Base-by-base conservation (phyloP, 2,888 invertebrate species). In the Mantis religiosa region DNA sequence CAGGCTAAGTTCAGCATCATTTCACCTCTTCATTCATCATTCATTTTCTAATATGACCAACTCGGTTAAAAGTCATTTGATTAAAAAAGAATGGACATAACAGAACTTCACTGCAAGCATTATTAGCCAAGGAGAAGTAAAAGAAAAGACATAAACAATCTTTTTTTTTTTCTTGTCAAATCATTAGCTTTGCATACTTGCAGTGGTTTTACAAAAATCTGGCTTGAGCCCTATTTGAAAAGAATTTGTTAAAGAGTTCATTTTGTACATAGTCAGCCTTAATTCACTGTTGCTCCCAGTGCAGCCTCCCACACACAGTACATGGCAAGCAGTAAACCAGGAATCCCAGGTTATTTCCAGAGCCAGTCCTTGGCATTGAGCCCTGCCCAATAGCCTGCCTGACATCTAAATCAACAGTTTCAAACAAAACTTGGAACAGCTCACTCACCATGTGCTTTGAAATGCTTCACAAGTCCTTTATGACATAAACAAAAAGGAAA, bases 351-450 rank as follows among this genome's bases (percentile, higher is more conserved):
- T 85, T 84, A 86, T 85, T 89, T 47, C 28, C 25, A 41, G 47
- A 54, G n/a, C 82, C 47, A 88, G 88, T 84, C 85, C 86, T 89
- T 90, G 88, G 88, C 88, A 88, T 87, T 88, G 89, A 41, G 89
- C 87, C 87, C 54, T 71, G 54, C 54, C 54, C 54, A 71, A 71
- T 71, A 71, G 54, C 25, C 54, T 71, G 54, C 54, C 54, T 71
- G 54, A 71, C 54, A 71, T 25, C 54, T 71, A 71, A 71, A 71
- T 71, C 54, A 71, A 71, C 54, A 71, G 54, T 71, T 71, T 71
- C 54, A 20, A 71, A 71, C 54, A 71, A 71, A 71, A 71, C 54
- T 71, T 71, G 54, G 54, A 71, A 71, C 20, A 71, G 20, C 25
- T 71, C 54, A 25, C 54, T 71, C 54, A 71, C 25, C 54, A 71